Conservation (phyloP, 2,888 invertebrate species). For the Chydorus sphaericus region DNA sequence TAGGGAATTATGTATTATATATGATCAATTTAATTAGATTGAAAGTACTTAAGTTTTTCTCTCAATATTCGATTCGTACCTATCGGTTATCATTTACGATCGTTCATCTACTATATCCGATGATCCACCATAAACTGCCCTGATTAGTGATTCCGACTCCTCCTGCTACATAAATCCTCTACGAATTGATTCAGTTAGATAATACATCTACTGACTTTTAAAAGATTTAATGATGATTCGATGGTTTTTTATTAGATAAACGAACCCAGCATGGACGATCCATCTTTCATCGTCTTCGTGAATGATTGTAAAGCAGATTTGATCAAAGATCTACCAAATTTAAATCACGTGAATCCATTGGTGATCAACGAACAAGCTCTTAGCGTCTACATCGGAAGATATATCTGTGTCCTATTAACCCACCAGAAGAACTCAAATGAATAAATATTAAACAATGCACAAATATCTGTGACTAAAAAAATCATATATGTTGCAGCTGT, state of each 20-base stretch:
- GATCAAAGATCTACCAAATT: neutral
- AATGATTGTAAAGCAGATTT: constrained; percentile 26
- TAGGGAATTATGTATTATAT: neutral
- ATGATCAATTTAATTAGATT: constrained; percentile 42
- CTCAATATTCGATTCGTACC: constrained; percentile 55
- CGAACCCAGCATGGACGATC: constrained; percentile 26
- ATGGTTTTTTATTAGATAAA: constrained; percentile 7
- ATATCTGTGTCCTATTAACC: constrained; percentile 40
- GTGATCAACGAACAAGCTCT: constrained; percentile 41
- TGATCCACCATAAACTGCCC: neutral
- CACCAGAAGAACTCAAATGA: constrained; percentile 31
- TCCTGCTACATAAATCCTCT: constrained; percentile 23
- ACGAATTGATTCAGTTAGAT: constrained; percentile 17
- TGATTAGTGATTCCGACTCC: constrained; percentile 7
- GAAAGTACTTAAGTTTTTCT: constrained; percentile 71
- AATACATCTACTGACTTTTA: neutral
- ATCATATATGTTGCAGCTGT: no score
- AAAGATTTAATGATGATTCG: neutral
- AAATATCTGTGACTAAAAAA: no score
- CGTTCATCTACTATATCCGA: neutral
- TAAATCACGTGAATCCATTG: constrained; percentile 32
- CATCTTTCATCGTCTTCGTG: constrained; percentile 27
- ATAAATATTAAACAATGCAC: neutral
- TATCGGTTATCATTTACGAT: constrained; percentile 46
- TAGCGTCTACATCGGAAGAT: constrained; percentile 39